Conservation (phyloP, 1,140 invertebrate species). For the Ganaspis sp. region DNA sequence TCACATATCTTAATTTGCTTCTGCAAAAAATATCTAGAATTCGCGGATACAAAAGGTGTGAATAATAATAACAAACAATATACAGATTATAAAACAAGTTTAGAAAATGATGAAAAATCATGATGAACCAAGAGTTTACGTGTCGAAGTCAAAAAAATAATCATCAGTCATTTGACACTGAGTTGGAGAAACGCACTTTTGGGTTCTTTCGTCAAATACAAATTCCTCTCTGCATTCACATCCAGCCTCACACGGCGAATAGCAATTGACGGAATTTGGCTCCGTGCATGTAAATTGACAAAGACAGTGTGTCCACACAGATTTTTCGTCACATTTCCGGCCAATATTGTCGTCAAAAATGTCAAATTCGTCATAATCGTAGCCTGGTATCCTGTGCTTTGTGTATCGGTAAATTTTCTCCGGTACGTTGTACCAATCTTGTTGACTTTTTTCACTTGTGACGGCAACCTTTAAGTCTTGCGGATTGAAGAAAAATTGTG, state of each 20-base stretch:
- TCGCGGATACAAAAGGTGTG: too few relatives aligned
- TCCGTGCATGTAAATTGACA: constrained; percentile 70
- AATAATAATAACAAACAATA: too few relatives aligned
- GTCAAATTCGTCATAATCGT: constrained; percentile 66
- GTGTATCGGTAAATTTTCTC: constrained; percentile 69
- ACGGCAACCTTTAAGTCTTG: not conserved
- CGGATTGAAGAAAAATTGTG: not conserved
- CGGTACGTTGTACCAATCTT: not conserved
- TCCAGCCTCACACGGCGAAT: constrained; percentile 66
- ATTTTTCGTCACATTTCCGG: constrained; percentile 61
- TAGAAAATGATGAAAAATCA: too few relatives aligned
- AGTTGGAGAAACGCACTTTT: constrained; percentile 61
- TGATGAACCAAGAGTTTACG: too few relatives aligned
- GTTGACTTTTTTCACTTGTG: not conserved
- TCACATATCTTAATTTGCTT: too few relatives aligned
- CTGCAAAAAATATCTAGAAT: too few relatives aligned
- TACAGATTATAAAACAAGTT: too few relatives aligned
- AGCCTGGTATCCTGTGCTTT: constrained; percentile 67
- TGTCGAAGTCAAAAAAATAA: constrained; percentile 35
- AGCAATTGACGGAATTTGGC: constrained; percentile 68
- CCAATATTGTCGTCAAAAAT: constrained; percentile 42
- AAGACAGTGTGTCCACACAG: constrained; percentile 68
- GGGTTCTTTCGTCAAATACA: constrained; percentile 64
- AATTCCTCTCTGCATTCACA: constrained; percentile 68
- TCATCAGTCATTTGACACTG: constrained; percentile 57